A percentile compares a stretch with the other conserved stretches of the same genome.
Evolutionary conservation across 1,140 invertebrate species (phyloP).

Genomic region (Ruditapes philippinarum): DNA sequence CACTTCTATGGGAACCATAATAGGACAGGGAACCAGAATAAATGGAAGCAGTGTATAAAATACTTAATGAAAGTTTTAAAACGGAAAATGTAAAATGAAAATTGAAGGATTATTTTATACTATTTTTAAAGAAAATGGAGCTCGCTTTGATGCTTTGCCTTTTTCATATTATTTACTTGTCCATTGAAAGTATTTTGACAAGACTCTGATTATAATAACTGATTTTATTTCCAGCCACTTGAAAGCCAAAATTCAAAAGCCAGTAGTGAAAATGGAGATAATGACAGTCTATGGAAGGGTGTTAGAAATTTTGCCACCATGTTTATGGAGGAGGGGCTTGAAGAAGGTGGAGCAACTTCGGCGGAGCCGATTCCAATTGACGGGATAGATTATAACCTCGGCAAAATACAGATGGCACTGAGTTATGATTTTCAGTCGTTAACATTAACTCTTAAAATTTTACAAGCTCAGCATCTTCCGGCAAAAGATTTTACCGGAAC

Average conservation of each 20-base stretch:
- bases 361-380: constrained; percentile 75
- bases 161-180: no score
- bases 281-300: constrained; percentile 73
- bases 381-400: constrained; percentile 84
- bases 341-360: constrained; percentile 72
- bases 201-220: neutral
- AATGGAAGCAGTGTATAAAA: no score
- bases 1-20: no score
- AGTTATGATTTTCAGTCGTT: constrained; percentile 98
- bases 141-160: no score
- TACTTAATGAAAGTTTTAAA: no score
- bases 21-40: no score
- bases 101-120: no score
- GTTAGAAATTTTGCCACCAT: constrained; percentile 80
- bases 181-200: no score
- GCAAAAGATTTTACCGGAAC: constrained; percentile 98
- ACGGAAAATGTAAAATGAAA: no score
- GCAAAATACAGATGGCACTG: constrained; percentile 95
- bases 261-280: constrained; percentile 67
- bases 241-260: constrained; percentile 66
- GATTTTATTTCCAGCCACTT: constrained; percentile 65
- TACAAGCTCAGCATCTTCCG: constrained; percentile 94
- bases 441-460: constrained; percentile 93
- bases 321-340: constrained; percentile 82
- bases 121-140: no score